Base-by-base conservation (phyloP, 2,888 invertebrate species). In the Anodontia alba region DNA sequence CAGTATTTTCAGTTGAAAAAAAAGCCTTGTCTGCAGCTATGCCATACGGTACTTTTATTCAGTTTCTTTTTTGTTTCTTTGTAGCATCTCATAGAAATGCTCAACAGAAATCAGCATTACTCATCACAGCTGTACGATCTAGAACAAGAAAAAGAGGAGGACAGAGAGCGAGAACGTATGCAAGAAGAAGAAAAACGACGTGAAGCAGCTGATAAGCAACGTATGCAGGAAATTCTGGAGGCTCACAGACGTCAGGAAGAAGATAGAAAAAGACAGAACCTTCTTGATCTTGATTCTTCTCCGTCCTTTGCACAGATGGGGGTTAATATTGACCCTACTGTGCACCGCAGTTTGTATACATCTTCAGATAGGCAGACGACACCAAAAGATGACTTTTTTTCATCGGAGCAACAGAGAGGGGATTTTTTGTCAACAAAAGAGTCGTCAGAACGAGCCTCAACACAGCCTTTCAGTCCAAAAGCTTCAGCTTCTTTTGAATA, bases 61-160 rank as follows among this genome's bases (percentile, higher is more conserved):
- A n/a, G n/a, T n/a, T n/a, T n/a, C n/a, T n/a, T n/a, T n/a, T n/a
- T n/a, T n/a, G n/a, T n/a, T n/a, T n/a, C n/a, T n/a, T n/a, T n/a
- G n/a, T n/a, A 82, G 82, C 73, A 79, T 31, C 72, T 82, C 29
- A 82, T 82, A 69, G 82, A 82, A 49, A 82, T 76, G 76, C 62
- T 82, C 57, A 79, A 82, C 42, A 46, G 82, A 38, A 82, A 82
- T 38, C 79, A 79, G 68, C 76, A 73, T 23, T 62, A 33, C 33
- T 62, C 62, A 7, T 33, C 62, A 1, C 62, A 62, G 12, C 62
- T 62, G 1, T 29, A 20, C 10, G 62, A 62, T 23, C 62, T 62
- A 7, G 62, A 62, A 20, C 62, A 62, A 23, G 62, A 62, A 33
- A 26, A 62, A 23, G 62, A 62, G 29, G 8, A 5, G 15, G 62